A percentile compares a stretch with the other conserved stretches of the same genome.
Conservation (phyloP, 2,888 invertebrate genomes). For the Trichogramma dendrolimi region DNA sequence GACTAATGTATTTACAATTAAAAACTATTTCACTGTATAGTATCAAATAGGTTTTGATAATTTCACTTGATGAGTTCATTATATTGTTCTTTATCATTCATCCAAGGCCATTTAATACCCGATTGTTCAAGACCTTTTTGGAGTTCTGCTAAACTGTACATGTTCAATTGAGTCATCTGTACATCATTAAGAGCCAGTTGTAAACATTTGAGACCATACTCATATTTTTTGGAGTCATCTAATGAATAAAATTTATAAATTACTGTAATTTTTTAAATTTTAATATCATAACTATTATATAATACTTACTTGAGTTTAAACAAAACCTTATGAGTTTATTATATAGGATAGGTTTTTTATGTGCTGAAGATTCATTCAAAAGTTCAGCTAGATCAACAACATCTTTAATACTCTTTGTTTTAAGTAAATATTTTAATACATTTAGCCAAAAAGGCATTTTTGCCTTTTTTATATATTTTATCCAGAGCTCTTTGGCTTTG, state of each 20-base stretch:
- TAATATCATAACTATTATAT: background rate
- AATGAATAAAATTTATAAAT: background rate
- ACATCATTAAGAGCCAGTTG: background rate
- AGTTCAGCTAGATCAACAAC: slow-evolving; percentile 1
- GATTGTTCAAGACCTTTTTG: slow-evolving; percentile 7
- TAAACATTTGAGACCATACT: slow-evolving; percentile 5
- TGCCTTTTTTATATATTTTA: background rate
- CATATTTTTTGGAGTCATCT: slow-evolving; percentile 9
- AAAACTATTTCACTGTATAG: too few relatives aligned
- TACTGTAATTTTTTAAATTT: background rate
- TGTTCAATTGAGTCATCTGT: slow-evolving; percentile 2
- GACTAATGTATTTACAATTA: too few relatives aligned
- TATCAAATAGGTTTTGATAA: too few relatives aligned
- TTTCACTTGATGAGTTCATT: too few relatives aligned
- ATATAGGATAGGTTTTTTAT: background rate
- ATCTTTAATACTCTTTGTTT: background rate
- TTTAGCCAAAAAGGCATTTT: background rate
- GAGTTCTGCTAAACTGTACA: slow-evolving; percentile 2
- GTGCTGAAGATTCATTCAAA: background rate
- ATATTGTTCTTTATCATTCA: background rate
- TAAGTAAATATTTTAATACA: background rate
- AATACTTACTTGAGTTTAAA: slow-evolving; percentile 1
- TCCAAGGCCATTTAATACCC: slow-evolving; percentile 12
- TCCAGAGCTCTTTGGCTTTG: slow-evolving; percentile 7
- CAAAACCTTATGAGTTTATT: background rate